phyloP scores from a whole-genome alignment of 1,140 invertebrate species.

The Ceratina australensis region DNA sequence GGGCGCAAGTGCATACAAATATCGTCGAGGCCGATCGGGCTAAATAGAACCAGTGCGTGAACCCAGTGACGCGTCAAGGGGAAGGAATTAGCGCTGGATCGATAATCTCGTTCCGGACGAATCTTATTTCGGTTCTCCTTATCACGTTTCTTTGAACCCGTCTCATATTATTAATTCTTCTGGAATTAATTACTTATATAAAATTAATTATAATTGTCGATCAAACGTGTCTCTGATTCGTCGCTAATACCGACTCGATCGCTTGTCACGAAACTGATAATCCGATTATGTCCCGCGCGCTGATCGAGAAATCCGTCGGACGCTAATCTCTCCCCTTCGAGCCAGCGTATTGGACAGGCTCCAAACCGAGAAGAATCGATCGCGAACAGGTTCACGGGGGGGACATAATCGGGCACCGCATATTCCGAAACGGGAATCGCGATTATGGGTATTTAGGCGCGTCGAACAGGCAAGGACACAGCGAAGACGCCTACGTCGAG shows the following conservation, averaged over 20 bases:
- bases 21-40: conserved; percentile 61
- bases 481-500: background rate
- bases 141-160: background rate
- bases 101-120: background rate
- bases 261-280: conserved; percentile 52
- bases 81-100: background rate
- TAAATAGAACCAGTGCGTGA: background rate
- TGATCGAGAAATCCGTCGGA: conserved; percentile 38
- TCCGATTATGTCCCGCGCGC: conserved; percentile 63
- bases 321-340: conserved; percentile 43
- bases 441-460: conserved; percentile 37
- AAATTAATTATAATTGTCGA: background rate
- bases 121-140: background rate
- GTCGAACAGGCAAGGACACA: background rate
- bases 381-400: conserved; percentile 1
- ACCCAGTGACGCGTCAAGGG: background rate
- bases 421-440: background rate
- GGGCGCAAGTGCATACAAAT: conserved; percentile 70
- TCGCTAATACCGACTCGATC: conserved; percentile 50
- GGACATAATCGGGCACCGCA: background rate
- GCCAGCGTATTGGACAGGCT: conserved; percentile 24
- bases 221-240: background rate
- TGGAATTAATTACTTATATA: background rate
- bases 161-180: background rate
- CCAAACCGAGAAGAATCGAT: conserved; percentile 3